Base-by-base conservation (phyloP, 2,113 vertebrate species). In the Strigops habroptila region DNA sequence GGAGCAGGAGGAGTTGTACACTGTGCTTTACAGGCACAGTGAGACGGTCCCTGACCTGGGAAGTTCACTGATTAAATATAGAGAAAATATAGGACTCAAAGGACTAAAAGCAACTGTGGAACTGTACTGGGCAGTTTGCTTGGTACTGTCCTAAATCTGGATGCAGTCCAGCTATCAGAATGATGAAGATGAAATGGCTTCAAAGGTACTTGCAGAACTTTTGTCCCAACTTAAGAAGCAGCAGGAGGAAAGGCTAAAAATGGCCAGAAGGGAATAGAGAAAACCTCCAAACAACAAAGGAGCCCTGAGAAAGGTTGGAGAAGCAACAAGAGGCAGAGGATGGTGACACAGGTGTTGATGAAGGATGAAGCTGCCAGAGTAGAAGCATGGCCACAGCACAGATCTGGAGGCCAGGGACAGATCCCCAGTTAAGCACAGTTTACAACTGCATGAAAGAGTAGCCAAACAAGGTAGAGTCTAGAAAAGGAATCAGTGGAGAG, bases 31-130 rank as follows among this genome's bases (percentile, higher is more conserved):
- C 16, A 24, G 30, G 24, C 37, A 71, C n/a, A 65, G 39, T 11
- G 13, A 59, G 69, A 18, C 3, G 22, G 44, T 28, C 27, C n/a
- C 30, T 13, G 2, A 13, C 25, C 4, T 1, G 2, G 24, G 9
- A 43, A 49, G 16, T 11, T 9, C 22, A 70, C 14, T 19, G 27
- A 55, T 33, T 31, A 74, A 75, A 31, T 31, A 18, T 39, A 27
- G 11, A 35, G 15, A 22, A 2, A n/a, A 37, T 0, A 9, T 1
- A 55, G 52, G 21, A 35, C 2, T 67, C 2, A 0, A 31, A 23
- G 48, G 21, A 49, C 49, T 44, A 33, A 28, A 18, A 39, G 62
- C 70, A 70, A 7, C 6, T 9, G 3, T 0, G 5, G 37, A 76
- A 24, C 15, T 25, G 17, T 8, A 64, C 24, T 7, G 41, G 60